Conservation (phyloP, 35 echinoderm and acorn worm species). For the Heliocidaris tuberculata region DNA sequence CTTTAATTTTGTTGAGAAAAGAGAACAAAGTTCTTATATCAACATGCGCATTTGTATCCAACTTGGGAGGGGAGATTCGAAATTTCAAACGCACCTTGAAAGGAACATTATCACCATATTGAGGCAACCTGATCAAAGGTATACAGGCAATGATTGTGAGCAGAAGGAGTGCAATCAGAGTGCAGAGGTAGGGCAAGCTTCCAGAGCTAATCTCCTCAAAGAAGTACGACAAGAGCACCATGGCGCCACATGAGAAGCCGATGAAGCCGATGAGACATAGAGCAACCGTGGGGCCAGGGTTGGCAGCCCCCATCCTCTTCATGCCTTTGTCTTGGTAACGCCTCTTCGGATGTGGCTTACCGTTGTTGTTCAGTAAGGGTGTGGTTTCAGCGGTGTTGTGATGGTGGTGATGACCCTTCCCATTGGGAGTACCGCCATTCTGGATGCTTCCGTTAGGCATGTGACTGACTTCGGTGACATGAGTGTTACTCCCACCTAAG, state of each 20-base stretch:
- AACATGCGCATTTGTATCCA: too few relatives aligned
- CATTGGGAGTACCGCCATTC: background rate
- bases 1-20: too few relatives aligned
- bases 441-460: background rate
- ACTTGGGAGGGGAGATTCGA: background rate
- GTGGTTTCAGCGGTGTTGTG: constrained; percentile 35
- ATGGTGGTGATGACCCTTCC: background rate
- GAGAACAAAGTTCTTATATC: too few relatives aligned
- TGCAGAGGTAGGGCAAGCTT: constrained; percentile 42
- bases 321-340: constrained; percentile 29
- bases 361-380: constrained; percentile 36
- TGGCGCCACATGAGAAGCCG: constrained; percentile 23
- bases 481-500: constrained; percentile 28
- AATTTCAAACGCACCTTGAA: constrained; percentile 58
- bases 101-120: constrained; percentile 61
- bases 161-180: background rate
- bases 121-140: constrained; percentile 52
- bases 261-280: constrained; percentile 32
- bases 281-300: constrained; percentile 45
- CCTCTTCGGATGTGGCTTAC: background rate
- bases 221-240: constrained; percentile 48
- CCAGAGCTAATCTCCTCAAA: constrained; percentile 33
- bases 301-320: constrained; percentile 22
- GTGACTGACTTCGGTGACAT: constrained; percentile 10
- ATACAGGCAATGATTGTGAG: constrained; percentile 25